Percentiles rank a stretch among this genome's conserved stretches.
phyloP scores from a whole-genome alignment of 92 coral and sea anemone species.

The Micromussa lordhowensis region DNA sequence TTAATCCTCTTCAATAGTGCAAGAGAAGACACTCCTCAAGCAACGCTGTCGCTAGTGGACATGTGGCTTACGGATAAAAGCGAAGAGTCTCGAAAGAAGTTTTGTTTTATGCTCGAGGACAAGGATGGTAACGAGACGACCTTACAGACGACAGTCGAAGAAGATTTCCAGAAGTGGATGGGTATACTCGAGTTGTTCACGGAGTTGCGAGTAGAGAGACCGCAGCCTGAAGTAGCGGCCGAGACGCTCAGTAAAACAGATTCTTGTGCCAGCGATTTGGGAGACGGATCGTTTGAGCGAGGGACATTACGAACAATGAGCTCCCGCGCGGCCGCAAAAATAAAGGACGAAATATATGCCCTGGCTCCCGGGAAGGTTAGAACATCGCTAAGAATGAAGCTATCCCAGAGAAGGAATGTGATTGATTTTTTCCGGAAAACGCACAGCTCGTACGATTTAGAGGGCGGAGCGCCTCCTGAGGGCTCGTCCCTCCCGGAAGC shows the following conservation, averaged over 20 bases:
- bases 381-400: conserved; percentile 76
- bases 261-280: conserved; percentile 49
- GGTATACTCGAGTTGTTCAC: conserved; percentile 80
- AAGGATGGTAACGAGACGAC: conserved; percentile 71
- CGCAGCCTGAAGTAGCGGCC: conserved; percentile 25
- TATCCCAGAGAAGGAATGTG: conserved; percentile 80
- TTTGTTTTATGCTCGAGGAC: conserved; percentile 68
- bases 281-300: conserved; percentile 57
- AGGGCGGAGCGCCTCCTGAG: conserved; percentile 52
- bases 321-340: conserved; percentile 51
- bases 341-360: conserved; percentile 70
- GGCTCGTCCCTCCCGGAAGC: conserved; percentile 47
- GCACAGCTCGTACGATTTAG: conserved; percentile 81
- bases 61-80: conserved; percentile 81
- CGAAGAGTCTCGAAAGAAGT: conserved; percentile 76
- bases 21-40: conserved; percentile 69
- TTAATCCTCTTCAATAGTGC: conserved; percentile 81
- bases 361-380: conserved; percentile 68
- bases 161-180: conserved; percentile 83
- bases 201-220: conserved; percentile 74
- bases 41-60: conserved; percentile 73
- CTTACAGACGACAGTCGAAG: conserved; percentile 73
- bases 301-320: conserved; percentile 63
- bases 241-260: conserved; percentile 49
- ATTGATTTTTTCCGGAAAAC: conserved; percentile 82